These are phyloP conservation scores for Seriola aureovittata DNA, from an alignment of 2,113 vertebrate genomes.

Conservation along the genomic window DNA sequence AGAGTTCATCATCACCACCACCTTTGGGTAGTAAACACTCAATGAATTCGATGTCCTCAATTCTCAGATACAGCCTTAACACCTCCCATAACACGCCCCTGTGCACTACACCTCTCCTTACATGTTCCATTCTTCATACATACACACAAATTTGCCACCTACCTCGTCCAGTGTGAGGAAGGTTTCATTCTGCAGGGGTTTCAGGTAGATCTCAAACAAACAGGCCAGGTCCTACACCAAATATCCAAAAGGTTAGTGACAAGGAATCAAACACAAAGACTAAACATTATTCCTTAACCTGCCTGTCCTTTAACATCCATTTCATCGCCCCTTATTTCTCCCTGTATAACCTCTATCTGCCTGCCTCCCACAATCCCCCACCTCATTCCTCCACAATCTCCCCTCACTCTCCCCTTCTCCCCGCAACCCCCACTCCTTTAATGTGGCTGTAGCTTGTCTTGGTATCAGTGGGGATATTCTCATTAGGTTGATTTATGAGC, in stretches of 20 bases:
- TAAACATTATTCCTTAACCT: conserved; percentile 1
- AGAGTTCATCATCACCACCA: conserved; percentile 51
- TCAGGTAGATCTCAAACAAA: conserved; percentile 95
- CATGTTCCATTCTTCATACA: conserved; percentile 50
- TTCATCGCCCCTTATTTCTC: conserved; percentile 34
- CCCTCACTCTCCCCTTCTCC: not conserved
- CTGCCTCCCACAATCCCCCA: conserved; percentile 28
- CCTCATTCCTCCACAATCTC: conserved; percentile 30
- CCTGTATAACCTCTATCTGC: conserved; percentile 43
- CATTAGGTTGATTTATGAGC: conserved; percentile 82
- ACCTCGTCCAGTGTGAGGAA: conserved; percentile 98
- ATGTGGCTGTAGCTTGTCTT: conserved; percentile 68
- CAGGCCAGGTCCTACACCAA: conserved; percentile 90
- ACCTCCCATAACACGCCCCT: not conserved
- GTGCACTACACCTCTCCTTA: not conserved
- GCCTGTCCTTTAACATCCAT: conserved; percentile 24
- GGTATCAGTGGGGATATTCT: conserved; percentile 74
- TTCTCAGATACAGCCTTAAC: not conserved
- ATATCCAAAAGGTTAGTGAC: conserved; percentile 34
- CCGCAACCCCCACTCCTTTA: conserved; percentile 39
- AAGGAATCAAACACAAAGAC: conserved; percentile 7
- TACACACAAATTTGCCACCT: conserved; percentile 30
- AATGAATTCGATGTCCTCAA: conserved; percentile 33
- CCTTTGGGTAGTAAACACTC: conserved; percentile 57
- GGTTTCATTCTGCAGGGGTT: conserved; percentile 94